Evolutionary conservation across 1,140 invertebrate species (phyloP), one percentile per base, ranked within the genome.

Genomic region (Vollenhovia emeryi): DNA sequence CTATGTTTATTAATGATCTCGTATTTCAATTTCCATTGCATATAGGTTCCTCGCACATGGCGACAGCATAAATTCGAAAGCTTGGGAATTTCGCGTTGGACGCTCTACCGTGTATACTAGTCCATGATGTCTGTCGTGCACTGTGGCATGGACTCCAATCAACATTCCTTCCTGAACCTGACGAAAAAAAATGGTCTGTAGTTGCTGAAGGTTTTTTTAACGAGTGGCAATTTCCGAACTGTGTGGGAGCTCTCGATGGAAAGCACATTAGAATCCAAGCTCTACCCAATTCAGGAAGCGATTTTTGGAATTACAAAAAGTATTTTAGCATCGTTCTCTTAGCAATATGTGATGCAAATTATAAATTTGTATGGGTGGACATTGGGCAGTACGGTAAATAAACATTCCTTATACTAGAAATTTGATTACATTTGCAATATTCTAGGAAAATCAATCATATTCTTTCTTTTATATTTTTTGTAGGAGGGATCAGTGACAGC

Each of bases 301-400:
- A 64, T n/a, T 64, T 18, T 43, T 64, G 3, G 1, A 62, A 62
- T n/a, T 62, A 62, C 6, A 64, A 64, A 18, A 43, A 43, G 18
- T 64, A 15, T 7, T 64, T 64, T 3, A 64, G 60, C 21, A 64
- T 64, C 11, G 60, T 64, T n/a, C n/a, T 64, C 2, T 9, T 64
- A 2, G 60, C 60, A 21, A 36, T 64, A 9, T 64, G 60, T 64
- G 60, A 64, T 9, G 24, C 59, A 36, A 18, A 36, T 33, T 33
- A 64, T 6, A 64, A 64, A 64, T 64, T 64, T 40, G 8, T 21
- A 3, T 64, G 60, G n/a, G 60, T 64, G 33, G 60, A 64, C 18
- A 21, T 64, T 64, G 60, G 60, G 4, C 60, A 64, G 11, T 64
- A 3, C 43, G 36, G 60, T 64, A 40, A 40, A 15, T 62, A 62